Base-by-base conservation (phyloP, 1,140 invertebrate genomes). In the Drosophila parvula region DNA sequence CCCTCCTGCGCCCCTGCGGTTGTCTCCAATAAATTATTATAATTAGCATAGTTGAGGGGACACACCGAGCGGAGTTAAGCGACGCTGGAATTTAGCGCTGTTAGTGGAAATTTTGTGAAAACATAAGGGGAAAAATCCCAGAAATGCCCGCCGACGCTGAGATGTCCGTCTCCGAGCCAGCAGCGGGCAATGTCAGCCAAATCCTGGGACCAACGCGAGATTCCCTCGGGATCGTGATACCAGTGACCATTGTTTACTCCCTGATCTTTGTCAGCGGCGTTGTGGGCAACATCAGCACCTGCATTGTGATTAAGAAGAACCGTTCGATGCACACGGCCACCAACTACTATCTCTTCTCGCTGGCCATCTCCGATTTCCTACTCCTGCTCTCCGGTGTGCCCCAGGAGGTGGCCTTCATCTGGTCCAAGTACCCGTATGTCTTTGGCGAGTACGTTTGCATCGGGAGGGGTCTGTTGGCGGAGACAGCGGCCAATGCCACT, bases 261-360 rank as follows among this genome's bases (percentile, higher is more conserved):
- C 74, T 96, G 0, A 98, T 99, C 77, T 97, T 99, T 78, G 78
- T 98, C 2, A 96, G 95, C 2, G 98, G 98, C 3, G 92, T 97
- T 0, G 92, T 99, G 12, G 98, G 98, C 2, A 99, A 99, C 91
- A 93, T 98, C 8, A 96, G 96, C 90, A 99, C 98, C 7, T 99
- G 98, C 91, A 94, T 98, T 45, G 98, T 99, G 10, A 99, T 99
- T 56, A 94, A 96, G 27, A 94, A 95, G 75, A 98, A 98, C 92
- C 96, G 96, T 89, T 96, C 95, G n/a, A 97, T 99, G 96, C 97
- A 98, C 88, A 97, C 96, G 0, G 96, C 97, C 1, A 98, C 97
- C 11, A 99, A 99, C 91, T 98, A 97, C 83, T 99, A 99, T 90
- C 93, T 99, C 45, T 98, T 99, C 92, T 98, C 96, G 89, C 93